Evolutionary conservation across 2,113 vertebrate species (phyloP), one percentile per base, ranked within the genome.

Genomic region (Colistium nudipinnis): DNA sequence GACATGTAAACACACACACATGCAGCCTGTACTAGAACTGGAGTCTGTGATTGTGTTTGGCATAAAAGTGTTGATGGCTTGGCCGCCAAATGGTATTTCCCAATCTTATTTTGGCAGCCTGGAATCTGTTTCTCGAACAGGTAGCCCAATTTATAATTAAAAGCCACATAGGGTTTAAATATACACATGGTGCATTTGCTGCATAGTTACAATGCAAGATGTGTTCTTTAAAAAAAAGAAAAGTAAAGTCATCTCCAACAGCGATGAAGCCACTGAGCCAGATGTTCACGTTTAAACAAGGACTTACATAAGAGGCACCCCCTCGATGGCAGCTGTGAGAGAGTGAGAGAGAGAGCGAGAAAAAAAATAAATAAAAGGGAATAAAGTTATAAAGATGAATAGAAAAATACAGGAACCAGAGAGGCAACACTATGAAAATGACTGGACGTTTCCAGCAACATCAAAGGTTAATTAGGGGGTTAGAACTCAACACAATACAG

Each of bases 281-380:
- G 83, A 86, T 89, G 84, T 87, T 76, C 35, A 22, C 51, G 64
- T 72, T 71, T 69, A 64, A 74, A 64, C 44, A 79, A 57, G 22
- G 64, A 63, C 56, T 81, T 76, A 45, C 52, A 74, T 63, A 76
- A 80, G 56, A 78, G 66, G 61, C 35, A 36, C 35, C 66, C n/a
- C 36, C 38, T 51, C 33, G 57, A 52, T 24, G 49, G 30, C 14
- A 75, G 61, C 44, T 1, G 1, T 27, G 44, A 27, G 35, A 70
- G 4, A 56, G 11, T 31, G 4, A 51, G 6, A 19, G 10, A 38
- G 12, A 31, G 17, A 31, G 27, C 33, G 6, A 24, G 25, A 16
- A n/a, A n/a, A n/a, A n/a, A n/a, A n/a, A n/a, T n/a, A n/a, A n/a
- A n/a, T n/a, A n/a, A n/a, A n/a, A n/a, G n/a, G 12, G 0, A 2